These are phyloP conservation scores for Agrochola litura DNA, from an alignment of 2,888 invertebrate species.

Conservation along the genomic window DNA sequence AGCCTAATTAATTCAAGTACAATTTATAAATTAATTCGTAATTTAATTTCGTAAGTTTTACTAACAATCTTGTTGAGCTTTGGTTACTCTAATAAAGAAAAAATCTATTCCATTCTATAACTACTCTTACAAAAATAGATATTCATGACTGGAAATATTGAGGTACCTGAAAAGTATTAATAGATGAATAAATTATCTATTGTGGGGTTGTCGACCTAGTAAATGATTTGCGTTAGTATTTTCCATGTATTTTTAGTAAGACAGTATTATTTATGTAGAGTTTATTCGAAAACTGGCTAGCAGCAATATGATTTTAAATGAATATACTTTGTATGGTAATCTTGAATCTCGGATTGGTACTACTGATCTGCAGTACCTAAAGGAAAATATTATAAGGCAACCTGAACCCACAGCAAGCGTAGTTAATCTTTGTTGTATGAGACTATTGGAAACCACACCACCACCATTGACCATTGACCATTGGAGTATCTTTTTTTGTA, in stretches of 20 bases:
- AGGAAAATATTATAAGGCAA: background rate
- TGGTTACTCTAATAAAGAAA: too few species aligned
- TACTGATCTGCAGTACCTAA: background rate
- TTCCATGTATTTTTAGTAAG: conserved; percentile 12
- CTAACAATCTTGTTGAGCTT: too few species aligned
- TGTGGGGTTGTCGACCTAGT: background rate
- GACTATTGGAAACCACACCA: too few species aligned
- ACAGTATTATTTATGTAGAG: conserved; percentile 1
- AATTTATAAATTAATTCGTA: too few species aligned
- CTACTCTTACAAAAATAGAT: background rate
- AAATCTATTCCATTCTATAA: too few species aligned
- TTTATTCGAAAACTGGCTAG: background rate
- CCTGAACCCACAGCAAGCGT: background rate
- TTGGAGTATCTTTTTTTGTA: too few species aligned
- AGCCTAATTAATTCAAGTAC: background rate
- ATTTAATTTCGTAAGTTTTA: too few species aligned
- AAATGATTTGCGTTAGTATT: background rate
- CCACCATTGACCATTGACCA: too few species aligned
- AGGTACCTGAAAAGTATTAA: background rate
- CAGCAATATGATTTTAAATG: background rate
- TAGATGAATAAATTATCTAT: conserved; percentile 10
- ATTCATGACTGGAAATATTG: conserved; percentile 8
- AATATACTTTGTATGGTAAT: background rate
- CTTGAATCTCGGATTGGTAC: background rate
- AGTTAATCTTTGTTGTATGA: background rate